Percentiles rank a stretch among this genome's conserved stretches.
These are phyloP conservation scores for Notoglanidium macrostoma DNA, from an alignment of 2,797 vertebrate species.

Conservation along the genomic window DNA sequence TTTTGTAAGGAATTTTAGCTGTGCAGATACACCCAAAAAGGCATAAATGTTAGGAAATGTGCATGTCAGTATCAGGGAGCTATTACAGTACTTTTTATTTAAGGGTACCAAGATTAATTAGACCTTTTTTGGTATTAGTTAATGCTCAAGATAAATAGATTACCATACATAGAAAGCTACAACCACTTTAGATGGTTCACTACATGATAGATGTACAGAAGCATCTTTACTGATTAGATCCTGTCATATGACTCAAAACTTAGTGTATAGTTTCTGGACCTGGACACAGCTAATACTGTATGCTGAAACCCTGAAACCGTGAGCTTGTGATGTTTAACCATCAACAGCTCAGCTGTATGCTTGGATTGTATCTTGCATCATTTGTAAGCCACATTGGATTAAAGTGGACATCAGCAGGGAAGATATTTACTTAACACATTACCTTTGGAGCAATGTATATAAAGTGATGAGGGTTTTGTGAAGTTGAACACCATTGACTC, in stretches of 20 bases:
- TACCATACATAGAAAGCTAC: background rate
- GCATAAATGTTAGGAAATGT: background rate
- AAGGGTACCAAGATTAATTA: background rate
- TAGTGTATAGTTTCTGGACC: background rate
- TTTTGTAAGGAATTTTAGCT: constrained; percentile 5
- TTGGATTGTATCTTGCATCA: background rate
- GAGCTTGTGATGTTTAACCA: background rate
- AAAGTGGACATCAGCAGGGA: background rate
- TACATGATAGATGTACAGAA: background rate
- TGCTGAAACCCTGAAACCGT: background rate
- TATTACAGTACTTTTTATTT: background rate
- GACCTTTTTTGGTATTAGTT: background rate
- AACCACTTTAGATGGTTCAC: background rate
- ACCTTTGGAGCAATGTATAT: background rate
- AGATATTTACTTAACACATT: background rate
- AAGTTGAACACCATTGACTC: background rate
- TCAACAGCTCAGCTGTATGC: background rate
- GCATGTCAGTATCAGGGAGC: background rate
- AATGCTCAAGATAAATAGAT: background rate
- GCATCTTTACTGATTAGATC: background rate
- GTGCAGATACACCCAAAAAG: background rate
- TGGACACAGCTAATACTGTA: background rate
- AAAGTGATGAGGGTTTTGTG: background rate
- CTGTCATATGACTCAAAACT: background rate
- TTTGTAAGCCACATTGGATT: background rate